These are phyloP conservation scores for Drosophila quadrilineata DNA, from an alignment of 1,140 invertebrate species.

Conservation along the genomic window DNA sequence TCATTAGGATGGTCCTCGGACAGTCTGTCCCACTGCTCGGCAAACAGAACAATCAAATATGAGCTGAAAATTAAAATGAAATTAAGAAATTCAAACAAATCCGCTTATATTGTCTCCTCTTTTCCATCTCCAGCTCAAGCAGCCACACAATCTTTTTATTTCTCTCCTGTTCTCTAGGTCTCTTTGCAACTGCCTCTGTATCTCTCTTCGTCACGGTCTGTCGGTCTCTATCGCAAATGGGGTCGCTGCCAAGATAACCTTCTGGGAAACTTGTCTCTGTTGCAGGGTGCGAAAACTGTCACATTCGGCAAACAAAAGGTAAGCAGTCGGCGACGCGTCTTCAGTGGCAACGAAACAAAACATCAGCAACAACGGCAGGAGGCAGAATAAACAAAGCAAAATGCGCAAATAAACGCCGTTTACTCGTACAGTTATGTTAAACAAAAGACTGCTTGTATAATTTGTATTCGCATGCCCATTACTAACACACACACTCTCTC, in stretches of 20 bases:
- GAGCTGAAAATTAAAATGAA: too few relatives aligned
- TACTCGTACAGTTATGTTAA: slow-evolving; percentile 20
- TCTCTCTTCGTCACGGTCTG: too few relatives aligned
- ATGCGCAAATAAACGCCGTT: slow-evolving; percentile 30
- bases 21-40: too few relatives aligned
- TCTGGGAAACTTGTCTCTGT: too few relatives aligned
- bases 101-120: too few relatives aligned
- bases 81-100: too few relatives aligned
- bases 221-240: too few relatives aligned
- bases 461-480: slow-evolving; percentile 16
- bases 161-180: not conserved
- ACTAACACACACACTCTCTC: not conserved
- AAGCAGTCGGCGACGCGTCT: not conserved
- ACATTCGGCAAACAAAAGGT: slow-evolving; percentile 24
- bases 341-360: too few relatives aligned
- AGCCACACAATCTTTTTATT: too few relatives aligned
- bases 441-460: slow-evolving; percentile 36
- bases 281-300: slow-evolving; percentile 16
- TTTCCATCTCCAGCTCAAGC: too few relatives aligned
- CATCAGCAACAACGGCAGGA: not conserved
- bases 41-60: too few relatives aligned
- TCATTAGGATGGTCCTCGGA: too few relatives aligned
- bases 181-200: not conserved
- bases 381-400: slow-evolving; percentile 15
- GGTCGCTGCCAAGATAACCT: not conserved